phyloP scores from a whole-genome alignment of 2,797 vertebrate species.

The Tiaroga cobitis region DNA sequence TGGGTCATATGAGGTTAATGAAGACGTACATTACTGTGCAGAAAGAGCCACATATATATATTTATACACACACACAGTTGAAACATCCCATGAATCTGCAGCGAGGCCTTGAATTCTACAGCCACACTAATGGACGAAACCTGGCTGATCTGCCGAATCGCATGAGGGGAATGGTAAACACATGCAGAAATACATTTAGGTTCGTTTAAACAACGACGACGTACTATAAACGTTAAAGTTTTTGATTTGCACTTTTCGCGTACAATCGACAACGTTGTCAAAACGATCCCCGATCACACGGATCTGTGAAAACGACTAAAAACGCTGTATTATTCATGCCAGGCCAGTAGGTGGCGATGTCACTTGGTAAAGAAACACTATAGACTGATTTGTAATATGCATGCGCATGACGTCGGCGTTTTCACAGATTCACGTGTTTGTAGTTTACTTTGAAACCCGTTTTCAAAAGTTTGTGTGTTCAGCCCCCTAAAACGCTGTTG shows the following conservation, averaged over 20 bases:
- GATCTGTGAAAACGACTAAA: not conserved
- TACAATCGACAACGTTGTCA: not conserved
- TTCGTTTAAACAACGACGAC: not conserved
- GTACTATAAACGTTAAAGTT: not conserved
- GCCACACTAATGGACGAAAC: not conserved
- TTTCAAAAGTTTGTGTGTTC: no score
- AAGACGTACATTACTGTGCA: conserved; percentile 10
- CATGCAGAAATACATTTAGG: not conserved
- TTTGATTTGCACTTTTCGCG: not conserved
- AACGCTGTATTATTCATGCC: not conserved
- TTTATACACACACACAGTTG: not conserved
- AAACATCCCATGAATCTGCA: conserved; percentile 19
- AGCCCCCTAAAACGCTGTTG: not conserved
- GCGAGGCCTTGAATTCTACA: not conserved
- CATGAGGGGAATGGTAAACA: not conserved
- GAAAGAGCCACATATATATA: not conserved
- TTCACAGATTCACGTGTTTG: not conserved
- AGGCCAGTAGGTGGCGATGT: not conserved
- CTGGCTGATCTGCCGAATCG: not conserved
- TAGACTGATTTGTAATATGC: no score
- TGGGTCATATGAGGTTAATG: conserved; percentile 23
- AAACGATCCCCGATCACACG: not conserved
- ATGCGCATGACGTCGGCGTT: not conserved
- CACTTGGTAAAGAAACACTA: not conserved
- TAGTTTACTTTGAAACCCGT: no score